phyloP scores from a whole-genome alignment of 2,888 invertebrate genomes.

The Apamea anceps region DNA sequence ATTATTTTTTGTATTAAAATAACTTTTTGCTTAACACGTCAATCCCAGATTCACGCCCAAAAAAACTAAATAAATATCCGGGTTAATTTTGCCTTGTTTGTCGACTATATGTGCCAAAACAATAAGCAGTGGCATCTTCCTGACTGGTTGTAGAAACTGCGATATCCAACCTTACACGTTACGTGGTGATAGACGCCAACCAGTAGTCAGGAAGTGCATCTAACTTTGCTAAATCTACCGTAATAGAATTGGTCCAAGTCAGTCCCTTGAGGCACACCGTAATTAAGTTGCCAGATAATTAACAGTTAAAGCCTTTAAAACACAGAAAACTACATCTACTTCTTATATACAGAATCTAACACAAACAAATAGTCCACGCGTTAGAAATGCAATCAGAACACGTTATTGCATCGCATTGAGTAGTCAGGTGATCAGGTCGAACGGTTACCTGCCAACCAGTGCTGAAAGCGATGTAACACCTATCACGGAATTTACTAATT shows the following conservation, averaged over 20 bases:
- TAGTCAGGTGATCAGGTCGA: constrained; percentile 56
- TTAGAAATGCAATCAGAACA: constrained; percentile 52
- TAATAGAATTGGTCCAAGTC: constrained; percentile 14
- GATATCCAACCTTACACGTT: too few species aligned
- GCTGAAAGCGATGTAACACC: constrained; percentile 57
- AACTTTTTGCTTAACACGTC: neutral
- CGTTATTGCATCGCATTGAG: constrained; percentile 56
- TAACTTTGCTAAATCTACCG: neutral
- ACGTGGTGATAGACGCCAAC: neutral
- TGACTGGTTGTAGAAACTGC: neutral
- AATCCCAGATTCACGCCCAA: neutral
- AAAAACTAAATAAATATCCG: neutral
- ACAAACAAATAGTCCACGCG: constrained; percentile 31
- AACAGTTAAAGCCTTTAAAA: neutral
- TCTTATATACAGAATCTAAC: constrained; percentile 30
- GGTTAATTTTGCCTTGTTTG: neutral
- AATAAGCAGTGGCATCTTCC: neutral
- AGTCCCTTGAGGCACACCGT: constrained; percentile 9
- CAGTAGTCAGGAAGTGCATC: neutral
- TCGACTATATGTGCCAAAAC: neutral
- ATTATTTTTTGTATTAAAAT: neutral
- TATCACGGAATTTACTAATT: constrained; percentile 62
- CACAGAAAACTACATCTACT: neutral
- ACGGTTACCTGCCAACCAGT: constrained; percentile 58
- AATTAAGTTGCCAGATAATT: neutral